phyloP scores from a whole-genome alignment of 53 echinoderm and acorn worm genomes.

The Hippasteria phrygiana region DNA sequence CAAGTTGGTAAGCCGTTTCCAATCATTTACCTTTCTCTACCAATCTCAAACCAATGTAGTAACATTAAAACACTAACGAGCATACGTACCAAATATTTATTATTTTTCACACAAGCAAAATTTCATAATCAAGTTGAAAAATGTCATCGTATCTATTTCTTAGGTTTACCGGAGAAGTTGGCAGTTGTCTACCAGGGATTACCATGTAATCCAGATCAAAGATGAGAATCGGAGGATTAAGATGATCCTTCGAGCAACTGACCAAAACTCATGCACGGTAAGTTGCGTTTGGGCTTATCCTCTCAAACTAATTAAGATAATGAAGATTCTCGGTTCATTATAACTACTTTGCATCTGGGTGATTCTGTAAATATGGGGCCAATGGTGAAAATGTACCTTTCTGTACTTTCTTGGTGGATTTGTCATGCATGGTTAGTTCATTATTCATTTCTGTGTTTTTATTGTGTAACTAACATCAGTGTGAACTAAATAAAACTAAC shows the following conservation, averaged over 20 bases:
- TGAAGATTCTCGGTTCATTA: no score
- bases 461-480: no score
- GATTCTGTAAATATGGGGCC: no score
- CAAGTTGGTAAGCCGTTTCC: constrained; percentile 28
- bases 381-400: no score
- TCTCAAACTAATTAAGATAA: no score
- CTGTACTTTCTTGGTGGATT: no score
- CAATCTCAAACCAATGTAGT: neutral
- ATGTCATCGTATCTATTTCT: neutral
- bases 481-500: no score
- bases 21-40: neutral
- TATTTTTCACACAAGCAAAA: neutral
- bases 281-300: neutral
- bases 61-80: neutral
- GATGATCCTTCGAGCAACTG: constrained; percentile 39
- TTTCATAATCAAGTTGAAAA: neutral
- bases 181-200: constrained; percentile 40
- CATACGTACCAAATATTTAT: no score
- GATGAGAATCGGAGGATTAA: constrained; percentile 41
- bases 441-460: no score
- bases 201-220: constrained; percentile 54
- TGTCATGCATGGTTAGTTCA: no score
- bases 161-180: constrained; percentile 31
- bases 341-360: no score
- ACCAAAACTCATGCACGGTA: constrained; percentile 25